Base-by-base conservation (phyloP, 2,113 vertebrate genomes). In the Hemicordylus capensis region DNA sequence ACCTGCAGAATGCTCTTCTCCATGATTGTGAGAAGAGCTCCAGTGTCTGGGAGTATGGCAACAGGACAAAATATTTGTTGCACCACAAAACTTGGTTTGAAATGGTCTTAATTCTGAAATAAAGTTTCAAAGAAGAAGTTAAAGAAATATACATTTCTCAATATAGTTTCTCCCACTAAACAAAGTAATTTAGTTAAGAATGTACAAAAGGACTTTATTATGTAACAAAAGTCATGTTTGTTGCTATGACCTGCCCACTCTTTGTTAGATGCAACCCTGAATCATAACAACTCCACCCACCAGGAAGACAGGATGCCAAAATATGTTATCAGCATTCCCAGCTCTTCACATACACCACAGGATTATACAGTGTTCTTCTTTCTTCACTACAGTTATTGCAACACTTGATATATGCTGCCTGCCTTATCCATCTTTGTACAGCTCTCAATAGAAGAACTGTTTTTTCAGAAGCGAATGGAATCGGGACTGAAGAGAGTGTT, bases 241-340 rank as follows among this genome's bases (percentile, higher is more conserved):
- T 24, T 61, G 39, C 44, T 79, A 6, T 59, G 42, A 4, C 42
- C n/a, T 79, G 5, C 56, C 4, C 2, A 19, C 63, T 80, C 72
- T 86, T 88, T 61, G 90, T 88, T 84, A 81, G 70, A 15, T 77
- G 63, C 82, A 72, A 12, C 48, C 0, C 1, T 85, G 66, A 51
- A 44, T 85, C 76, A 72, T 84, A 81, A 77, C 20, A 37, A 61
- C 76, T 82, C 81, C 85, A 84, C 34, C 74, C 22, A 2, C 6
- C 77, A 1, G 87, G 80, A 89, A 84, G 24, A 48, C 8, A 0
- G 4, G 69, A 82, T 79, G 26, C 56, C 48, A 76, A 44, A 84
- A 66, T 63, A 76, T 44, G 6, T 11, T 2, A 8, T 42, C 51
- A 56, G 26, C 8, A 78, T 15, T 6, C 76, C 70, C 22, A 51